Evolutionary conservation across 2,113 vertebrate species (phyloP), one percentile per base, ranked within the genome.

Genomic region (Centropus unirufus): DNA sequence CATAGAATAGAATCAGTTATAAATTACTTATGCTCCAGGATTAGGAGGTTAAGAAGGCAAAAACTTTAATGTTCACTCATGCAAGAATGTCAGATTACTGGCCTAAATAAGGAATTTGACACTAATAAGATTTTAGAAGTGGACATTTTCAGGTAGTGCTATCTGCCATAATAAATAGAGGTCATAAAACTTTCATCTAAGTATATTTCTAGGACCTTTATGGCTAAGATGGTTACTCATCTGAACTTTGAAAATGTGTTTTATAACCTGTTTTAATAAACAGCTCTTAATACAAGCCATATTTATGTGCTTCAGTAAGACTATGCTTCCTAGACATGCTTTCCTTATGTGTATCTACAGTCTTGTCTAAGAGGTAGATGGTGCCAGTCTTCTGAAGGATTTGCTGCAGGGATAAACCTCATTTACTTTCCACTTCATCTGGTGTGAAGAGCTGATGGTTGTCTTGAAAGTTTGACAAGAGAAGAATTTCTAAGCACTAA

Each of bases 41-140:
- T 95, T 96, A 95, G 82, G 88, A 98, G 97, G 97, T 97, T 98
- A 97, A 97, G 97, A 97, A 98, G 96, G 95, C 97, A 97, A 96
- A 97, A 96, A 91, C 93, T 97, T 96, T 95, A 95, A 91, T 94
- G 96, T 90, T 97, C 82, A 21, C 81, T 97, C 97, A 96, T 94
- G 96, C 69, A 87, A 94, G 96, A 97, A 98, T 97, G 96, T 97
- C 96, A 96, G 95, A 94, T 95, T 94, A 77, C 87, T 95, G 93
- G 80, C 87, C 92, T 93, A 96, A 96, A 97, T 96, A 97, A 95
- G 82, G 92, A 96, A 95, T 97, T 92, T 96, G 93, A 96, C 93
- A 96, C 91, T 93, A 98, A 96, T 96, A 96, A 97, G 95, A 89
- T 97, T 97, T 98, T 97, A 82, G 95, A 97, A 96, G 96, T 32